Evolutionary conservation across 1,140 invertebrate genomes (phyloP), one percentile per base, ranked within the genome.

Genomic region (Megalonaias nervosa): DNA sequence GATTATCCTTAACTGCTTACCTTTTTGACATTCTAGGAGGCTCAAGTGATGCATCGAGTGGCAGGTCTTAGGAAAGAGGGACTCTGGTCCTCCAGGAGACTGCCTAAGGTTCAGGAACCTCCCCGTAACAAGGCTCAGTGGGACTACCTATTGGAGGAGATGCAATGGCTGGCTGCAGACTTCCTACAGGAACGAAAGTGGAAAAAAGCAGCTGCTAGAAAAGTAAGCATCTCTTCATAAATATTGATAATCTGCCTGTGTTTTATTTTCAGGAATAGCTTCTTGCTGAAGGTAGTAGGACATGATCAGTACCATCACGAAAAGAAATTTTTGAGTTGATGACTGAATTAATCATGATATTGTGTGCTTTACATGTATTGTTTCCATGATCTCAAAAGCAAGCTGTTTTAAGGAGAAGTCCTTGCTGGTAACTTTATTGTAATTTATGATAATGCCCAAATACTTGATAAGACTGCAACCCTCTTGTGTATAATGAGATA

Each of bases 111-210:
- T 31, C 94, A 97, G 85, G 97, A 99, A 92, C 96, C 97, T 74
- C 93, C 94, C 62, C 92, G 97, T 83, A 92, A 94, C 21, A 99
- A 99, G 92, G 95, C 95, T n/a, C 98, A 99, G 89, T 99, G 98
- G 98, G 98, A 99, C 90, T 99, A 98, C 91, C 92, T 99, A 67
- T 90, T 99, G 15, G 98, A 99, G 90, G 98, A 99, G 92, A 99
- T 99, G 96, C 95, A 95, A 31, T 99, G 98, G 98, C 92, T 99
- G 70, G 96, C 97, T 59, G 95, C 96, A 60, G 98, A 99, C 92
- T 99, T 99, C 93, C 95, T 95, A 56, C 96, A 98, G 90, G 98
- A 99, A 91, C 92, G 97, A 67, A 99, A 98, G 89, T 98, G 97
- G 97, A 99, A 99, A 87, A 98, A 97, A 91, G 95, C 95, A 67